phyloP scores from a whole-genome alignment of 2,888 invertebrate species.

The Hartigia nigra region DNA sequence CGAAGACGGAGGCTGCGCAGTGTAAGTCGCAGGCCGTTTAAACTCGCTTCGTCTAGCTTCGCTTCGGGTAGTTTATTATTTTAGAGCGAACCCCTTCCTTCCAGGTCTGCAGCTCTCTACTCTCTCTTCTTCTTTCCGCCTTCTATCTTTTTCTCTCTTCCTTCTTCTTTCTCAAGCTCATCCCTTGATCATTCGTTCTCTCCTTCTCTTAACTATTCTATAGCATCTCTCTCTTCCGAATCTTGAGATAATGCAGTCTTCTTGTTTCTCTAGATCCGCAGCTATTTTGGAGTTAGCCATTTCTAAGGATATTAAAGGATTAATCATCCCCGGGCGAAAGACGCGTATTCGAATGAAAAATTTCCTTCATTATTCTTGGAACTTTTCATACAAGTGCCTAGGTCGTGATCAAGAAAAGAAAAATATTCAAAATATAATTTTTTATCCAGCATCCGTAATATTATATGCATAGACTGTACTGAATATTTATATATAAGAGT shows the following conservation, averaged over 20 bases:
- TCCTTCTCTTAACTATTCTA: conserved; percentile 3
- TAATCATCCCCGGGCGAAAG: neutral
- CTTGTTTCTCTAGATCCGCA: conserved; percentile 28
- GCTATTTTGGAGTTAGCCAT: conserved; percentile 21
- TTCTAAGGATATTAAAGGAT: neutral
- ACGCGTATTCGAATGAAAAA: neutral
- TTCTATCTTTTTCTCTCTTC: conserved; percentile 24
- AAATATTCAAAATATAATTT: neutral
- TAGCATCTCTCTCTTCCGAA: conserved; percentile 14
- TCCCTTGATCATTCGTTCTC: conserved; percentile 15
- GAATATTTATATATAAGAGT: neutral
- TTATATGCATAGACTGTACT: neutral
- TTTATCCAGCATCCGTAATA: neutral
- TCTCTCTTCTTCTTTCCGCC: conserved; percentile 25
- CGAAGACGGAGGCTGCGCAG: conserved; percentile 27
- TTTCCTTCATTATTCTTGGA: neutral
- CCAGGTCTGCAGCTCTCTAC: conserved; percentile 20
- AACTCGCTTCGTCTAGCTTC: conserved; percentile 32
- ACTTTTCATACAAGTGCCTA: neutral
- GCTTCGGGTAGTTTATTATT: conserved; percentile 52
- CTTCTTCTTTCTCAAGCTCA: conserved; percentile 20
- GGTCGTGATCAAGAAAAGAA: neutral
- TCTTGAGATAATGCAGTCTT: conserved; percentile 40
- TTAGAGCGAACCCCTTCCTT: conserved; percentile 50
- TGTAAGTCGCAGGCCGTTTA: conserved; percentile 39